Base-by-base conservation (phyloP, 2,888 invertebrate genomes). In the Dichetophora obliterata region DNA sequence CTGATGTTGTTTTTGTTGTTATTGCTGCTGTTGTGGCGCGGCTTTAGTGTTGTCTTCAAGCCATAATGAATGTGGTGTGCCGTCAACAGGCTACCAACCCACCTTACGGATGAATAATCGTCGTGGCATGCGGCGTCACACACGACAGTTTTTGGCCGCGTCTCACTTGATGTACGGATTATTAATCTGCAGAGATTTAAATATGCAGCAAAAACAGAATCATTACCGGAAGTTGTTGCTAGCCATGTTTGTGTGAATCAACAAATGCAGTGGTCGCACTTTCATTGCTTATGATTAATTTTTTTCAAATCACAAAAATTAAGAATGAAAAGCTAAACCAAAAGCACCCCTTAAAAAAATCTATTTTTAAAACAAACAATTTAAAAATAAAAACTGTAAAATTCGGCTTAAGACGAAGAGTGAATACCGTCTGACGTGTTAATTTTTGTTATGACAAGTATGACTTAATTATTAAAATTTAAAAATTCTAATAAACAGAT, bases 71-170 rank as follows among this genome's bases (percentile, higher is more conserved):
- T n/a, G 19, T 48, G 27, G 5, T 19, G 31, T 37, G 34, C 6
- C 16, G 31, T 27, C 19, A 27, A 6, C 48, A 43, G 61, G 3
- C 72, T 24, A 31, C 22, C 43, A 27, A 43, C 48, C 48, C 61
- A 61, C 61, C 61, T 73, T 73, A 61, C 61, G 50, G 34, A 74
- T 74, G 74, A 74, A 74, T 74, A 74, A 74, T 74, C 19, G 74
- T 65, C 63, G 63, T 65, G 74, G 74, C 65, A 74, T 74, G 74
- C 74, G 52, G 74, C 74, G 74, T 74, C 37, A 74, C 74, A 74
- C 74, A 52, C 50, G 63, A 24, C 57, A 73, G 27, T 73, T 68
- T 24, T 68, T 50, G 22, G 74, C 65, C 63, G 16, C 72, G 48
- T 50, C 63, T 59, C 63, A 73, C 61, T n/a, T 73, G 22, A 61